These are phyloP conservation scores for Hesperia comma DNA, from an alignment of 2,888 invertebrate species.

Conservation along the genomic window DNA sequence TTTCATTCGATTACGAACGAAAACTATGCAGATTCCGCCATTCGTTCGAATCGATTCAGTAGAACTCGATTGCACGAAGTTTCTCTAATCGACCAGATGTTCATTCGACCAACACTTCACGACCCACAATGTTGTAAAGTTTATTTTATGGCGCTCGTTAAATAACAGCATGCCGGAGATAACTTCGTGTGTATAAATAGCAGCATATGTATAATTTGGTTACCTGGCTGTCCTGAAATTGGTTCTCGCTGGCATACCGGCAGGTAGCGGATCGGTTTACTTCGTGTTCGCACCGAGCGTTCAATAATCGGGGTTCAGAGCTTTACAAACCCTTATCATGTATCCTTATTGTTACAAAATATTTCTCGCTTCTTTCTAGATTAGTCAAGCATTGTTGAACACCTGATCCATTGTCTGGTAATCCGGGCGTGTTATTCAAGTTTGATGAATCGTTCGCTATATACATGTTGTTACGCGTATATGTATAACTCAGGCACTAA, in stretches of 20 bases:
- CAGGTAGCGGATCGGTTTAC: constrained; percentile 72
- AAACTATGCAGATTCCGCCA: neutral
- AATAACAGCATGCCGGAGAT: constrained; percentile 51
- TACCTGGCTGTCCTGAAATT: constrained; percentile 73
- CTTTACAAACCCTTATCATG: constrained; percentile 29
- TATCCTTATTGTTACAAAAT: constrained; percentile 38
- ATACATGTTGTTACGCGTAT: neutral
- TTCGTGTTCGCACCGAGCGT: constrained; percentile 53
- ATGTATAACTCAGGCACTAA: neutral
- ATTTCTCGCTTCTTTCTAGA: constrained; percentile 20
- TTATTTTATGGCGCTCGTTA: constrained; percentile 48
- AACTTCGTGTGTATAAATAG: constrained; percentile 56
- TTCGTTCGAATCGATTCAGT: constrained; percentile 1
- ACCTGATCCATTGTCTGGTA: constrained; percentile 26
- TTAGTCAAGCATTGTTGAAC: constrained; percentile 27
- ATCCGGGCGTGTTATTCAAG: constrained; percentile 10
- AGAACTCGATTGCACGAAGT: constrained; percentile 14
- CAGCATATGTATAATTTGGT: constrained; percentile 59
- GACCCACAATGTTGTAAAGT: constrained; percentile 42
- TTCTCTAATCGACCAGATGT: constrained; percentile 51
- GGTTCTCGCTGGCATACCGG: constrained; percentile 57
- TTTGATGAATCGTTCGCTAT: constrained; percentile 17
- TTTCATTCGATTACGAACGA: constrained; percentile 39
- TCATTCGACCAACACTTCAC: constrained; percentile 49
- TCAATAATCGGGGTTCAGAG: constrained; percentile 13